A percentile compares a stretch with the other conserved stretches of the same genome.
phyloP scores from a whole-genome alignment of 2,797 vertebrate species.

The Bucorvus abyssinicus region DNA sequence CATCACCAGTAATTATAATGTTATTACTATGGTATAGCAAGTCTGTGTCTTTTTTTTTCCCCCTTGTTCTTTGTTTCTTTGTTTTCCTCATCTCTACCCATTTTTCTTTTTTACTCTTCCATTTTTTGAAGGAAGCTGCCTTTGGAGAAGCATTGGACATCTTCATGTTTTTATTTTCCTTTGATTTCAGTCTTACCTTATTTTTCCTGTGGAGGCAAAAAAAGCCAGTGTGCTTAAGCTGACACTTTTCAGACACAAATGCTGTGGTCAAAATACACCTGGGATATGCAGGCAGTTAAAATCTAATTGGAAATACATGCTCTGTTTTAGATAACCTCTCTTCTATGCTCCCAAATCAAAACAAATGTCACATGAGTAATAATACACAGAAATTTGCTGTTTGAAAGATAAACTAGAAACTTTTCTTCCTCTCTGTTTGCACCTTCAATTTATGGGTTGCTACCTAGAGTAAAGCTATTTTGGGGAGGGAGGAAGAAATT shows the following conservation, averaged over 20 bases:
- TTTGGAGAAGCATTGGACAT: slow-evolving; percentile 21
- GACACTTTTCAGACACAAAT: slow-evolving; percentile 33
- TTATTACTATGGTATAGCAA: slow-evolving; percentile 57
- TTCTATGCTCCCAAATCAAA: slow-evolving; percentile 6
- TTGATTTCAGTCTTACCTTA: background rate
- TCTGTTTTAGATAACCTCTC: slow-evolving; percentile 20
- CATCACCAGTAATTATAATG: slow-evolving; percentile 59
- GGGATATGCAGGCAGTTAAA: slow-evolving; percentile 25
- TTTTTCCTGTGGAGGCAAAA: slow-evolving; percentile 48
- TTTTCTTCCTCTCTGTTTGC: background rate
- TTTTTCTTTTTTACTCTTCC: background rate
- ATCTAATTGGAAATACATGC: slow-evolving; percentile 25
- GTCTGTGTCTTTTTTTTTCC: background rate
- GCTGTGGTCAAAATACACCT: slow-evolving; percentile 57
- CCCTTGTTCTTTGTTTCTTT: background rate
- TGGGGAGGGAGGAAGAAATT: background rate
- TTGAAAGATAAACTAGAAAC: background rate
- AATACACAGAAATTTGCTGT: background rate
- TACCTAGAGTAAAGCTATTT: background rate
- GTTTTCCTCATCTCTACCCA: slow-evolving; percentile 9
- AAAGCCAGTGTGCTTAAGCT: slow-evolving; percentile 40
- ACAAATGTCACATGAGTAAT: background rate
- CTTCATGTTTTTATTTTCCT: slow-evolving; percentile 26
- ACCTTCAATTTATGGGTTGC: background rate
- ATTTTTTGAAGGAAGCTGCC: slow-evolving; percentile 19